phyloP scores from a whole-genome alignment of 2,888 invertebrate species.

The Sceliomorpha sp. region DNA sequence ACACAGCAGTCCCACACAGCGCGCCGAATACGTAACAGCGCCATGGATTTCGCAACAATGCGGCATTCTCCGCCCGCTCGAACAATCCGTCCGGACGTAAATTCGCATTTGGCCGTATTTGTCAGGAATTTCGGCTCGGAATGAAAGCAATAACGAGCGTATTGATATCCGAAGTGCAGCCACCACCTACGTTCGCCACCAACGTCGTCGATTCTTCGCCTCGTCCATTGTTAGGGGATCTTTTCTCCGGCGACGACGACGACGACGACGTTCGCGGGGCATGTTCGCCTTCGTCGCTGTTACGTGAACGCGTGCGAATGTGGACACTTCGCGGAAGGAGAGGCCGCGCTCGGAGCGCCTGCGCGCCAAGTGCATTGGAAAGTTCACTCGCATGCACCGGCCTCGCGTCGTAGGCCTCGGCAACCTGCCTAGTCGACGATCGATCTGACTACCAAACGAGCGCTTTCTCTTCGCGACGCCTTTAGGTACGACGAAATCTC shows the following conservation, averaged over 20 bases:
- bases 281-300: constrained; percentile 1
- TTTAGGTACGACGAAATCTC: constrained; percentile 44
- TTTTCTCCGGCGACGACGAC: too few relatives aligned
- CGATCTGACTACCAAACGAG: constrained; percentile 66
- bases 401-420: constrained; percentile 31
- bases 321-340: constrained; percentile 8
- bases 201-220: constrained; percentile 29
- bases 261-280: constrained; percentile 4
- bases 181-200: constrained; percentile 50
- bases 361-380: constrained; percentile 49
- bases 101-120: too few relatives aligned
- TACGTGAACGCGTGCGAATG: constrained; percentile 33
- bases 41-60: too few relatives aligned
- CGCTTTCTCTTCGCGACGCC: constrained; percentile 67
- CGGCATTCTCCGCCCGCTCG: too few relatives aligned
- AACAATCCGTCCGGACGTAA: too few relatives aligned
- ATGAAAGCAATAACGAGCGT: neutral
- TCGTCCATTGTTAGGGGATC: constrained; percentile 32
- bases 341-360: constrained; percentile 22
- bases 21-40: too few relatives aligned
- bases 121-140: neutral
- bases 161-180: neutral
- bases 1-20: too few relatives aligned
- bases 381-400: constrained; percentile 17
- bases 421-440: constrained; percentile 60